These are phyloP conservation scores for Thaumatotibia leucotreta DNA, from an alignment of 1,140 invertebrate species.

Conservation along the genomic window DNA sequence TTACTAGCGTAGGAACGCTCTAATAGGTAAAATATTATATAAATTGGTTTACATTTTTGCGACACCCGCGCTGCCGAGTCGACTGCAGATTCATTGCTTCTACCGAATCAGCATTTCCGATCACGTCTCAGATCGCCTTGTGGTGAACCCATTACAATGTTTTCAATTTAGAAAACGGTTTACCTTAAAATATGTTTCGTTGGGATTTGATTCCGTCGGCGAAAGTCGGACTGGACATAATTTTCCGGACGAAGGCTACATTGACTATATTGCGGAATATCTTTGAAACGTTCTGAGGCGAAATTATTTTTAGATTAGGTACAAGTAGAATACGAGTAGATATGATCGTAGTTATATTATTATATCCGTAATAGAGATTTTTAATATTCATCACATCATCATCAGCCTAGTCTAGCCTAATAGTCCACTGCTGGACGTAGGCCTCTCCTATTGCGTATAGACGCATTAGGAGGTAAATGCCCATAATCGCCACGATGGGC, in stretches of 20 bases:
- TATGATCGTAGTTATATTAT: too few relatives aligned
- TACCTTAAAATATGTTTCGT: not conserved
- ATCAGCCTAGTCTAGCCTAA: too few relatives aligned
- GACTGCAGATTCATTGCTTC: not conserved
- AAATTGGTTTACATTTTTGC: not conserved
- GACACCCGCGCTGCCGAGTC: not conserved
- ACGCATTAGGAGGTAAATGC: too few relatives aligned
- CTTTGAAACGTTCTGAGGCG: not conserved
- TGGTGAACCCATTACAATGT: slow-evolving; percentile 9
- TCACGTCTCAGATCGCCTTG: slow-evolving; percentile 6
- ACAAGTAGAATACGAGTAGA: too few relatives aligned
- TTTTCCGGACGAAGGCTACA: not conserved
- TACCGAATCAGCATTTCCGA: not conserved
- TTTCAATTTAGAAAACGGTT: slow-evolving; percentile 12
- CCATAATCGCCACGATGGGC: too few relatives aligned
- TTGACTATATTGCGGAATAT: not conserved
- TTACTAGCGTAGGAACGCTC: not conserved
- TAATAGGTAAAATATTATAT: not conserved
- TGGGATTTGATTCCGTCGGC: not conserved
- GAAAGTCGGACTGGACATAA: not conserved
- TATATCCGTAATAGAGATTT: too few relatives aligned
- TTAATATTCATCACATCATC: too few relatives aligned
- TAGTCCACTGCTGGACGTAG: too few relatives aligned
- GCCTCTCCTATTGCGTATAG: too few relatives aligned
- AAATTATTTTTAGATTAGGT: too few relatives aligned